Evolutionary conservation across 2,797 vertebrate species (phyloP).

Genomic region (Lagothrix lagotricha): DNA sequence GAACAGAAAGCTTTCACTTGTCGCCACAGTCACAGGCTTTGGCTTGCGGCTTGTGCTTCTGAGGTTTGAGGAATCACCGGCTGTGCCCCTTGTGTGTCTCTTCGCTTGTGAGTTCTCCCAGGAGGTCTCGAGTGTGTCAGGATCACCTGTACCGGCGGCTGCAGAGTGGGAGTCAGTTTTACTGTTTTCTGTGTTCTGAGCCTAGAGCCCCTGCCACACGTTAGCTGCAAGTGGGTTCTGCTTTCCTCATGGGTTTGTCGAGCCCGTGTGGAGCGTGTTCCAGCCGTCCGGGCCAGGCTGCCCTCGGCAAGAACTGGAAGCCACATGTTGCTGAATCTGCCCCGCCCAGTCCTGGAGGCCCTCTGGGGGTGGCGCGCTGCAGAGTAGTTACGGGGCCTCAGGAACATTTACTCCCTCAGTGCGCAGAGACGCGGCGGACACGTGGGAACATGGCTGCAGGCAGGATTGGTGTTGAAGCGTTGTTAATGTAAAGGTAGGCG

Average conservation of each 20-base stretch:
- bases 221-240: not conserved
- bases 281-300: too few relatives aligned
- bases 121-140: not conserved
- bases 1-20: not conserved
- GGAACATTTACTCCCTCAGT: not conserved
- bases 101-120: not conserved
- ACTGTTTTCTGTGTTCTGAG: not conserved
- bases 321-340: not conserved
- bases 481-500: not conserved
- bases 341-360: not conserved
- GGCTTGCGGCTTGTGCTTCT: not conserved
- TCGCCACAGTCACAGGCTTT: not conserved
- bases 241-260: not conserved
- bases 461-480: not conserved
- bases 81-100: not conserved
- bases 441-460: not conserved
- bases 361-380: not conserved
- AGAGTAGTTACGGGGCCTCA: not conserved
- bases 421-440: not conserved
- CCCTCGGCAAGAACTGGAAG: not conserved
- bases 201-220: too few relatives aligned
- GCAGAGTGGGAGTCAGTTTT: not conserved
- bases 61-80: not conserved
- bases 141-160: not conserved
- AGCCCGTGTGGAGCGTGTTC: accelerated